Evolutionary conservation across 2,888 invertebrate species (phyloP).

Genomic region (Agrotis clavis): DNA sequence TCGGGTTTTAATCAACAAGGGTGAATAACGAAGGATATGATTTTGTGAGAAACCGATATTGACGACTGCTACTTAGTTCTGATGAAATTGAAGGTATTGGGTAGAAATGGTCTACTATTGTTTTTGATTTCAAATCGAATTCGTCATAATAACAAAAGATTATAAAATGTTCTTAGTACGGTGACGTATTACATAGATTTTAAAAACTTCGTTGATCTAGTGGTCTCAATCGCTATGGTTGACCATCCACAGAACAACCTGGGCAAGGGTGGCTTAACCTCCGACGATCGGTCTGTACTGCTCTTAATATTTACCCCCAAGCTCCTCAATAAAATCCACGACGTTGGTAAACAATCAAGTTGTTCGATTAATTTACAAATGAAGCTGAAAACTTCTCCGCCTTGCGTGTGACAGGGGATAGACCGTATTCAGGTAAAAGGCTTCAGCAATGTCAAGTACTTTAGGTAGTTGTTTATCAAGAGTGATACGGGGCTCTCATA

Average conservation of each 20-base stretch:
- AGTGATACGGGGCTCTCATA: neutral
- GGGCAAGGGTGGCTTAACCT: too few relatives aligned
- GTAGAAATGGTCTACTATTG: too few relatives aligned
- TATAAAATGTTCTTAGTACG: too few relatives aligned
- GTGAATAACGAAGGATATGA: neutral
- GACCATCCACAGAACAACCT: too few relatives aligned
- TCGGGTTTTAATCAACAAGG: slow-evolving; percentile 47
- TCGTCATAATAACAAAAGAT: too few relatives aligned
- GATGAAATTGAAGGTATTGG: neutral
- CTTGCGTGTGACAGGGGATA: slow-evolving; percentile 36
- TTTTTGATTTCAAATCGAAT: too few relatives aligned
- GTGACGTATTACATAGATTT: too few relatives aligned
- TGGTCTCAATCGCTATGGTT: too few relatives aligned
- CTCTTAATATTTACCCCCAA: too few relatives aligned
- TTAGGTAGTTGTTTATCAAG: slow-evolving; percentile 5
- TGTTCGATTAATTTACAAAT: slow-evolving; percentile 18
- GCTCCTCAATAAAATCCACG: slow-evolving; percentile 1
- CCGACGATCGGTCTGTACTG: too few relatives aligned
- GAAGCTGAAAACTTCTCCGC: slow-evolving; percentile 18
- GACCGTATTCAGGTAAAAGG: slow-evolving; percentile 31
- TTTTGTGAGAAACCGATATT: slow-evolving; percentile 12
- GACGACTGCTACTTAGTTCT: neutral
- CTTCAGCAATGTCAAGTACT: slow-evolving; percentile 17
- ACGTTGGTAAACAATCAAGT: slow-evolving; percentile 12
- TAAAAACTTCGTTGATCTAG: too few relatives aligned